phyloP scores from a whole-genome alignment of 1,140 invertebrate genomes.

The Arion vulgaris region DNA sequence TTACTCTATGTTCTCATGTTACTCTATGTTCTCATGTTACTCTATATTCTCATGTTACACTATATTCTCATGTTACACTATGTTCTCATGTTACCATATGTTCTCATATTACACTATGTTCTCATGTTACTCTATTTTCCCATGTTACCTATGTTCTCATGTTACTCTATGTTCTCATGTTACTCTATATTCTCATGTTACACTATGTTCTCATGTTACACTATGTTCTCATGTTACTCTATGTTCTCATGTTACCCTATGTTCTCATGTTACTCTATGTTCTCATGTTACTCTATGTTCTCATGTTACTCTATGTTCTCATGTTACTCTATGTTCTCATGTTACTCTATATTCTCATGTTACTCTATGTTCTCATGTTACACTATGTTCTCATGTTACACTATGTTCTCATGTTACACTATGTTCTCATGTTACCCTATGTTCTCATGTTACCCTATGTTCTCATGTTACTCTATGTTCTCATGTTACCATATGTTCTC shows the following conservation, averaged over 20 bases:
- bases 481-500: background rate
- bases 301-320: background rate
- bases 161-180: background rate
- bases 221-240: background rate
- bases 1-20: too few relatives aligned
- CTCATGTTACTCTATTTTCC: background rate
- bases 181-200: background rate
- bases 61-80: background rate
- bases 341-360: background rate
- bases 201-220: background rate
- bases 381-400: background rate
- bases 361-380: background rate
- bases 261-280: background rate
- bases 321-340: background rate
- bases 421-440: background rate
- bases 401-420: background rate
- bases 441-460: background rate
- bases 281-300: background rate
- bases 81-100: background rate
- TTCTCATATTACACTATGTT: background rate
- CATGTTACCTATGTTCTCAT: background rate
- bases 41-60: background rate
- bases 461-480: background rate
- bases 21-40: too few relatives aligned
- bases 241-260: background rate